Conservation (phyloP, 2,888 invertebrate species). For the Harpalus rufipes region DNA sequence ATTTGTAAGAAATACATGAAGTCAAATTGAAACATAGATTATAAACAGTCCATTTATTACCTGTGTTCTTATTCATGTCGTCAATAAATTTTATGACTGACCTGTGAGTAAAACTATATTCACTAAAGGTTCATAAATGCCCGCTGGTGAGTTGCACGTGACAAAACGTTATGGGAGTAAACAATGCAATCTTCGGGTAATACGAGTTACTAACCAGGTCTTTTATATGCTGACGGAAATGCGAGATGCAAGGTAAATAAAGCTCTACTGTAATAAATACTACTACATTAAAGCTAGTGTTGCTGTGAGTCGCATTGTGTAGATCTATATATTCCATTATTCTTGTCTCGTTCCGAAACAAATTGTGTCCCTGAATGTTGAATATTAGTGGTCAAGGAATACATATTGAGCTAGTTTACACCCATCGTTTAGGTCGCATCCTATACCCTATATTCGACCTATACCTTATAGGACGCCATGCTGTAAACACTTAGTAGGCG, state of each 20-base stretch:
- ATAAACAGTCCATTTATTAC: no score
- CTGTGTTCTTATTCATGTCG: background rate
- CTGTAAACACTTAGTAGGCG: no score
- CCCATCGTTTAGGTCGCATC: no score
- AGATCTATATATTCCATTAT: background rate
- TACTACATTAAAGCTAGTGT: background rate
- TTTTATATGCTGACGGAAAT: conserved; percentile 7
- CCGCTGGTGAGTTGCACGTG: background rate
- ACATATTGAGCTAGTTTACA: no score
- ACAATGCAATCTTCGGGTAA: background rate
- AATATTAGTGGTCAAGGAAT: background rate
- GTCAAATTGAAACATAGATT: no score
- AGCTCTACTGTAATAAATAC: conserved; percentile 19
- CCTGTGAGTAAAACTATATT: background rate
- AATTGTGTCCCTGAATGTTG: background rate
- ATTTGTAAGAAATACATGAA: no score
- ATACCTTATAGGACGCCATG: no score
- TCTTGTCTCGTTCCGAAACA: background rate
- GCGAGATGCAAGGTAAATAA: conserved; percentile 10
- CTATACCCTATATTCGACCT: no score
- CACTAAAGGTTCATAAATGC: background rate
- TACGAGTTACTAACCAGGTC: conserved; percentile 10
- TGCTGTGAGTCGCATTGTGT: background rate
- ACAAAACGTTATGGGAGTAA: conserved; percentile 5
- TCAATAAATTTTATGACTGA: background rate